Base-by-base conservation (phyloP, 2,113 vertebrate genomes). In the Lynx canadensis region DNA sequence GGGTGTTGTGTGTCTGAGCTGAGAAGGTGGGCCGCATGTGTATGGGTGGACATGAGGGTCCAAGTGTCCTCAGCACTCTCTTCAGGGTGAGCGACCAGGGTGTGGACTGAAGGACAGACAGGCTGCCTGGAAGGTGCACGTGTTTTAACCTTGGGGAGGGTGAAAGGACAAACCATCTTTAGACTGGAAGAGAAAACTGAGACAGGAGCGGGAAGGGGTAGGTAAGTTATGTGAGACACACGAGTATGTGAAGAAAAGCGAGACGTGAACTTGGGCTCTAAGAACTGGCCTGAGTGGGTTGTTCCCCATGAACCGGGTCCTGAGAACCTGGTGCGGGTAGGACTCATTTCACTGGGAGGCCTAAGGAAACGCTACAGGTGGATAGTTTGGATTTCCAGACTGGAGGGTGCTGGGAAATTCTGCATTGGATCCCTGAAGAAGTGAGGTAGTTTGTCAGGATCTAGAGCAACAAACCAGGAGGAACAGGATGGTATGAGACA, bases 41-140 rank as follows among this genome's bases (percentile, higher is more conserved):
- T 23, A 48, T 45, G 41, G 7, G 11, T 15, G 14, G 68, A 14
- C 11, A 2, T 0, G 2, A 25, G 4, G 3, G 14, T n/a, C 55
- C 33, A 7, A 36, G 5, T 0, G 41, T 6, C 80, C 25, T 65
- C 16, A 38, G 52, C 19, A 31, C 1, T 69, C 9, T 88, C 66
- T 41, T 4, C 12, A 60, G 36, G 6, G 27, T 9, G 7, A 14
- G 23, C 9, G 21, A 10, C 5, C 1, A 29, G 31, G 21, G 3
- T 7, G 14, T 15, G 0, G 25, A n/a, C 16, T 41, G 31, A 27
- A 31, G 1, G 52, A 19, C 65, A n/a, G 29, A 3, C 31, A 14
- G 12, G 18, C 33, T 13, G 4, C 55, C 29, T 36, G 38, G 33
- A 89, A 33, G 25, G 1, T 23, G 19, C 36, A 12, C 1, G 2